phyloP scores from a whole-genome alignment of 2,888 invertebrate genomes.

The Eulithis prunata region DNA sequence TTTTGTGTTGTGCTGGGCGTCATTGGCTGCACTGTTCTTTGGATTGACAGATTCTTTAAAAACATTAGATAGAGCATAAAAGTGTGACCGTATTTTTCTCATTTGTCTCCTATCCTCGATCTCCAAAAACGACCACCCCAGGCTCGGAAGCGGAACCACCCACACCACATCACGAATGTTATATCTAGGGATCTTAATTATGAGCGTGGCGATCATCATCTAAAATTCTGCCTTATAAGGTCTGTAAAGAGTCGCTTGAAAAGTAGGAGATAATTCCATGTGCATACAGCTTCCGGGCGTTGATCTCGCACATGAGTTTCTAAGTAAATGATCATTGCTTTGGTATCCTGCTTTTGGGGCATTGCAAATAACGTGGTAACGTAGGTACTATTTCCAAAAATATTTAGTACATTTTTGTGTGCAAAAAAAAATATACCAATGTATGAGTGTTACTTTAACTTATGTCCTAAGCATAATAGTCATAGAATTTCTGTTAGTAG shows the following conservation, averaged over 20 bases:
- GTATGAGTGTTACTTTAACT: no score
- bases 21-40: no score
- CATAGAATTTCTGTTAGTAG: no score
- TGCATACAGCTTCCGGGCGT: constrained; percentile 2
- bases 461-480: no score
- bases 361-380: no score
- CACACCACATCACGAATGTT: constrained; percentile 76
- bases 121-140: constrained; percentile 69
- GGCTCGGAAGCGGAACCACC: constrained; percentile 79
- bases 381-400: no score
- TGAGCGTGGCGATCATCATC: constrained; percentile 83
- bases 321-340: no score
- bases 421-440: no score
- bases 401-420: no score
- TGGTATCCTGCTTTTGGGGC: no score
- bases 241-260: constrained; percentile 81
- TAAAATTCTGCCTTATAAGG: constrained; percentile 82
- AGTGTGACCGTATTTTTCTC: constrained; percentile 22
- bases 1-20: background rate
- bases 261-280: constrained; percentile 70
- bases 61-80: no score
- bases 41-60: no score
- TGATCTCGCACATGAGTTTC: constrained; percentile 4
- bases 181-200: constrained; percentile 82
- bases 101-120: constrained; percentile 50